phyloP scores from a whole-genome alignment of 2,888 invertebrate species.

The Drosophila meridionalis region DNA sequence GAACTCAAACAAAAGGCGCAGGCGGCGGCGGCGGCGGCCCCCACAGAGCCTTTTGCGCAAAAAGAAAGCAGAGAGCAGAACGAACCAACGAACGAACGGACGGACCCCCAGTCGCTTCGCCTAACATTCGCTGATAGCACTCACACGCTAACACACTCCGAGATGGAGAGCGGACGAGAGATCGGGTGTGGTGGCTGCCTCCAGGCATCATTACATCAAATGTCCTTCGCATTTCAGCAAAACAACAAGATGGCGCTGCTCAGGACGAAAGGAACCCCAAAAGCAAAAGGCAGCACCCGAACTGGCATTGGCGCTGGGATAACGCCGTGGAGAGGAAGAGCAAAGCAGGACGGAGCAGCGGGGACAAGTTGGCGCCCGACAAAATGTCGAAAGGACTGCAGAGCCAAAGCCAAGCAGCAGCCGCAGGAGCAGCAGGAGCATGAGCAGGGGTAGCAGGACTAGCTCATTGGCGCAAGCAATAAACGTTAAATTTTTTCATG shows the following conservation, averaged over 20 bases:
- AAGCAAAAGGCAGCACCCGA: slow-evolving; percentile 45
- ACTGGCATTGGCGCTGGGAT: slow-evolving; percentile 29
- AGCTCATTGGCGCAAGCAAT: slow-evolving; percentile 81
- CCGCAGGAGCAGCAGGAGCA: neutral
- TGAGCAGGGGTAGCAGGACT: slow-evolving; percentile 46
- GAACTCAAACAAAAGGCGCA: slow-evolving; percentile 79
- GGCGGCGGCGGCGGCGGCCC: slow-evolving; percentile 59
- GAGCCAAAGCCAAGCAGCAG: slow-evolving; percentile 33
- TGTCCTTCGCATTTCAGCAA: slow-evolving; percentile 82
- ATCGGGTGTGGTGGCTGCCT: slow-evolving; percentile 66
- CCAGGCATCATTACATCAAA: slow-evolving; percentile 83
- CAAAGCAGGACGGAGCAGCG: slow-evolving; percentile 3
- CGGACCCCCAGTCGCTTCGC: slow-evolving; percentile 43
- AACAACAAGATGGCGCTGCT: slow-evolving; percentile 80
- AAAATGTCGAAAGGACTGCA: slow-evolving; percentile 69
- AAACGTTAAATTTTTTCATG: slow-evolving; percentile 79
- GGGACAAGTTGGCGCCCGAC: slow-evolving; percentile 73
- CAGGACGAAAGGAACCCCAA: slow-evolving; percentile 64
- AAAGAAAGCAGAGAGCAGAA: slow-evolving; percentile 51
- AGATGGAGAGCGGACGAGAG: neutral
- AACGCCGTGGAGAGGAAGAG: slow-evolving; percentile 41
- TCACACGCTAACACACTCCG: slow-evolving; percentile 36
- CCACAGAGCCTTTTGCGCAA: slow-evolving; percentile 45
- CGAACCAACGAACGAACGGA: slow-evolving; percentile 24
- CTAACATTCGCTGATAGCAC: slow-evolving; percentile 55